phyloP scores from a whole-genome alignment of 2,888 invertebrate genomes.

The Labia minor region DNA sequence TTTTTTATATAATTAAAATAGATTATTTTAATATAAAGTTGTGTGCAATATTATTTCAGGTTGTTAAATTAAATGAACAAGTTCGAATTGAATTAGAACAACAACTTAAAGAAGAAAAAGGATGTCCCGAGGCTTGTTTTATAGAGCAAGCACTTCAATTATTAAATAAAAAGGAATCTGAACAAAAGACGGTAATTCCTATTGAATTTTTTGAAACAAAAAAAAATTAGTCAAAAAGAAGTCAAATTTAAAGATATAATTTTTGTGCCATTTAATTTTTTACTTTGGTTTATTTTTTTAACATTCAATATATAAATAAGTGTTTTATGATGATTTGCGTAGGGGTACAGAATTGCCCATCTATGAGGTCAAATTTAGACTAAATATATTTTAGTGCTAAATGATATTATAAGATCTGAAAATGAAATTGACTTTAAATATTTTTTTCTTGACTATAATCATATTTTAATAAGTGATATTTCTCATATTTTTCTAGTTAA shows the following conservation, averaged over 20 bases:
- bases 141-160: constrained; percentile 71
- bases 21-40: neutral
- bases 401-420: no score
- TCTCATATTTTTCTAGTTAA: no score
- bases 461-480: no score
- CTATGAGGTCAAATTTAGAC: neutral
- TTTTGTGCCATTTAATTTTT: constrained; percentile 15
- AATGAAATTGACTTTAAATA: no score
- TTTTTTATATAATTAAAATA: neutral
- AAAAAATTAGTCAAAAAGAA: neutral
- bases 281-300: no score
- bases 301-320: neutral
- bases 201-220: neutral
- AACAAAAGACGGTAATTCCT: no score
- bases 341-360: neutral
- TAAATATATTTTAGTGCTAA: neutral
- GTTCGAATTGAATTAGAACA: constrained; percentile 57
- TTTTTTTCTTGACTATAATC: no score
- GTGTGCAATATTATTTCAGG: constrained; percentile 40
- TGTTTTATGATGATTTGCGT: neutral
- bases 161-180: constrained; percentile 44
- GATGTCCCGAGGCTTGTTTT: constrained; percentile 71
- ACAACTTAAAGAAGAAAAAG: constrained; percentile 48
- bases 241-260: neutral
- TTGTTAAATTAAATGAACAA: constrained; percentile 57